Conservation (phyloP, 2,888 invertebrate species). For the Argyresthia goedartella region DNA sequence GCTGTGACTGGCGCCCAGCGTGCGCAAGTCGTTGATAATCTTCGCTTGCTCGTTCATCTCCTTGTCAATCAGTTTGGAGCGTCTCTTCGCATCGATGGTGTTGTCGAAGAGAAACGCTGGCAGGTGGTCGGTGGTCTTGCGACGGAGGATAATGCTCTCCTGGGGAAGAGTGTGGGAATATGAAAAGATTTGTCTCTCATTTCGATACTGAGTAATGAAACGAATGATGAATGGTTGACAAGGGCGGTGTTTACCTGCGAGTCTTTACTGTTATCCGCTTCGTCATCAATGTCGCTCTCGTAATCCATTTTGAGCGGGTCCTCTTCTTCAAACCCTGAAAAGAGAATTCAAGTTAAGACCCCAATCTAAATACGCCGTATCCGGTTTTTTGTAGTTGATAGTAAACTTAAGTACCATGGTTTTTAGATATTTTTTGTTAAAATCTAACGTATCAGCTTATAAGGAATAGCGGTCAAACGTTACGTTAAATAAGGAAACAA, state of each 20-base stretch:
- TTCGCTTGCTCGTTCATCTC: slow-evolving; percentile 98
- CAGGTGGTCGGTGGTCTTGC: slow-evolving; percentile 79
- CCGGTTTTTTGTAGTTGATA: too few species aligned
- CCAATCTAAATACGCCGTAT: too few species aligned
- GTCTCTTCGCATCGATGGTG: slow-evolving; percentile 82
- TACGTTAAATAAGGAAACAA: too few species aligned
- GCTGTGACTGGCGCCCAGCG: slow-evolving; percentile 88
- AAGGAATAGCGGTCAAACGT: too few species aligned
- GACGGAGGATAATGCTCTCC: slow-evolving; percentile 77
- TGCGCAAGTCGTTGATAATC: slow-evolving; percentile 92
- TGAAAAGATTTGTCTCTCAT: too few species aligned
- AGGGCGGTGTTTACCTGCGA: slow-evolving; percentile 43
- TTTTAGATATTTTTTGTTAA: too few species aligned
- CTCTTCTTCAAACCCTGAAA: slow-evolving; percentile 81
- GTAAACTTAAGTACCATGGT: too few species aligned
- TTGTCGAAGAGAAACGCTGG: slow-evolving; percentile 89
- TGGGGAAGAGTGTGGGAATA: slow-evolving; percentile 24
- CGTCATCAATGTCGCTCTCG: slow-evolving; percentile 84
- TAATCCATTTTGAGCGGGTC: slow-evolving; percentile 78
- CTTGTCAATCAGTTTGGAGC: slow-evolving; percentile 94
- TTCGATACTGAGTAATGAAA: too few species aligned
- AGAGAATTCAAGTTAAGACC: neutral
- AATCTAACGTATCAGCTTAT: too few species aligned
- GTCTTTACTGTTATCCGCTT: slow-evolving; percentile 72
- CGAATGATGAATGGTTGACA: too few species aligned